phyloP scores from a whole-genome alignment of 2,888 invertebrate genomes.

The Acleris laterana region DNA sequence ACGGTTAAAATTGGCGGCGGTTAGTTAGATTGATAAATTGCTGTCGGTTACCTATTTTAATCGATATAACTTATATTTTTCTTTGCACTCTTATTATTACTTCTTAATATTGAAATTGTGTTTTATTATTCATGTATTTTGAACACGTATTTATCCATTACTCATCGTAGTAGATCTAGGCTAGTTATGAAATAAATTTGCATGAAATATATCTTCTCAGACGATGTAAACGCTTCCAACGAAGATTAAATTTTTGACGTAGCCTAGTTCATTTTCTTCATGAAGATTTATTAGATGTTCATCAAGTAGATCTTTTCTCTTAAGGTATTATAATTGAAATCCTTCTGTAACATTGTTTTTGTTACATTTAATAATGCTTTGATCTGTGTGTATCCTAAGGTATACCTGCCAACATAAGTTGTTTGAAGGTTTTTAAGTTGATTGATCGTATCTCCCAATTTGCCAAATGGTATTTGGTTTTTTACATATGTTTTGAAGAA shows the following conservation, averaged over 20 bases:
- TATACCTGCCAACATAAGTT: no score
- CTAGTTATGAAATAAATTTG: conserved; percentile 14
- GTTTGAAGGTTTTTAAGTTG: no score
- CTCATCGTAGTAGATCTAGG: neutral
- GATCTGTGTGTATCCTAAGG: no score
- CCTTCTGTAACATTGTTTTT: no score
- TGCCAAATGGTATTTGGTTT: no score
- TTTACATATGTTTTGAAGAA: no score
- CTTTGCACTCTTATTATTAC: neutral
- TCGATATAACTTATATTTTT: conserved; percentile 18
- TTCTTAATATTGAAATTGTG: neutral
- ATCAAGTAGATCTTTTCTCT: no score
- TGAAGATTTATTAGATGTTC: no score
- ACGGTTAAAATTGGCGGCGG: conserved; percentile 25
- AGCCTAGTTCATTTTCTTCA: no score
- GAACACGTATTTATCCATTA: neutral
- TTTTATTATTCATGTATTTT: neutral
- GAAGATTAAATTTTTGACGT: neutral
- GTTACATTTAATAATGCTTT: no score
- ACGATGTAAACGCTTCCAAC: neutral
- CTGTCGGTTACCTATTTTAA: conserved; percentile 19
- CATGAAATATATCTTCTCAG: neutral
- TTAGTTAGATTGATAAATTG: conserved; percentile 33
- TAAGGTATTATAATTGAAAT: no score
- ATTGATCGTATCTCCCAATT: no score